phyloP scores from a whole-genome alignment of 2,888 invertebrate genomes.

The Cheilosia urbana region DNA sequence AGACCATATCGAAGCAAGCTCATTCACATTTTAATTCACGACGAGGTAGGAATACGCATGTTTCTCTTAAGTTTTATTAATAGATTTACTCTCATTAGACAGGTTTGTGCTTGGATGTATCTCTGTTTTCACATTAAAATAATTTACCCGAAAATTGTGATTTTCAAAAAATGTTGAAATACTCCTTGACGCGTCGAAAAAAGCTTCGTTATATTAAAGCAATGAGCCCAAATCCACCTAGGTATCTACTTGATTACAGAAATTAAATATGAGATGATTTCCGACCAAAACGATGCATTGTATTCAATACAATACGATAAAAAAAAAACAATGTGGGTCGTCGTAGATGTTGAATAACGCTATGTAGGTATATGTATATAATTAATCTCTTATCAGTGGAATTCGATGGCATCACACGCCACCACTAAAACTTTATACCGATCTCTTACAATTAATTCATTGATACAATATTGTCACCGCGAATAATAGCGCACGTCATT shows the following conservation, averaged over 20 bases:
- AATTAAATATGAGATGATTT: background rate
- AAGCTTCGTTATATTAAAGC: background rate
- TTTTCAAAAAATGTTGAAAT: slow-evolving; percentile 17
- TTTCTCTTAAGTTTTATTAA: background rate
- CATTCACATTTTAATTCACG: background rate
- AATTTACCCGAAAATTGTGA: background rate
- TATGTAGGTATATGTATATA: too few species aligned
- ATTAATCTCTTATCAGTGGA: background rate
- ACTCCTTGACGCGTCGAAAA: background rate
- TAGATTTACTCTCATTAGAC: background rate
- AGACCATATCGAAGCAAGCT: background rate
- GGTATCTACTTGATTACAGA: slow-evolving; percentile 1
- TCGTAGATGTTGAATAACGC: too few species aligned
- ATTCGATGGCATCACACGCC: background rate
- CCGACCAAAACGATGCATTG: too few species aligned
- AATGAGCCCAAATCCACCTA: background rate
- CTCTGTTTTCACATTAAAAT: background rate
- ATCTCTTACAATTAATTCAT: slow-evolving; percentile 6
- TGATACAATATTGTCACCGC: slow-evolving; percentile 1
- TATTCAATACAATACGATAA: too few species aligned
- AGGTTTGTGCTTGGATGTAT: background rate
- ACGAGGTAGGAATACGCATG: background rate
- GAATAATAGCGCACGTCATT: background rate
- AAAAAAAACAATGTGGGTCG: background rate
- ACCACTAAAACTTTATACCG: background rate